Evolutionary conservation across 2,113 vertebrate species (phyloP).

Genomic region (Donacobius atricapilla): DNA sequence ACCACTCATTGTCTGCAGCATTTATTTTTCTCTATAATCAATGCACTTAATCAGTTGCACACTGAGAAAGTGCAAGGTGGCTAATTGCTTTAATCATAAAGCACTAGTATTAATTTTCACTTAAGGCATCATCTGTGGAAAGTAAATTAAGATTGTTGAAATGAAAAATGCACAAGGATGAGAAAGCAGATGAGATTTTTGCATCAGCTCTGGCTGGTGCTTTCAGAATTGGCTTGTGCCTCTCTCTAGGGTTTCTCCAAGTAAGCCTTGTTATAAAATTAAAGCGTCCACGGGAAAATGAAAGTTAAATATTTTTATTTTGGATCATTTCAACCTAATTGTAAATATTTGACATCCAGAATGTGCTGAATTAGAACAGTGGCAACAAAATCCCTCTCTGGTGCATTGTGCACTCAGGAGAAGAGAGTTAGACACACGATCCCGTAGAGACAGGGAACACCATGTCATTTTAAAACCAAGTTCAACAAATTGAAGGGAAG

Average conservation of each 20-base stretch:
- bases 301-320: not conserved
- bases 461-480: not conserved
- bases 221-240: not conserved
- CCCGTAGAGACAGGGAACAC: not conserved
- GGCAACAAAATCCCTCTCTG: not conserved
- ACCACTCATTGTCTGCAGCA: not conserved
- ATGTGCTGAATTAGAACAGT: not conserved
- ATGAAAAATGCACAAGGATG: not conserved
- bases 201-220: not conserved
- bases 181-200: not conserved
- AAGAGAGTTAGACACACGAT: not conserved
- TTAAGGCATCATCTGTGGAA: constrained; percentile 8
- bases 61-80: constrained; percentile 37
- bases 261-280: not conserved
- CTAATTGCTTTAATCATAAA: constrained; percentile 31
- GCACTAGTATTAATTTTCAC: constrained; percentile 40
- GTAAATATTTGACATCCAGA: not conserved
- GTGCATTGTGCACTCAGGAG: not conserved
- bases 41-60: constrained; percentile 23
- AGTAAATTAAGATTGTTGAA: constrained; percentile 30
- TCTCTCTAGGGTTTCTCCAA: not conserved
- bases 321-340: not conserved
- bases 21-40: constrained; percentile 15
- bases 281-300: not conserved
- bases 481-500: not conserved